Evolutionary conservation across 2,113 vertebrate genomes (phyloP).

Genomic region (Grantiella picta): DNA sequence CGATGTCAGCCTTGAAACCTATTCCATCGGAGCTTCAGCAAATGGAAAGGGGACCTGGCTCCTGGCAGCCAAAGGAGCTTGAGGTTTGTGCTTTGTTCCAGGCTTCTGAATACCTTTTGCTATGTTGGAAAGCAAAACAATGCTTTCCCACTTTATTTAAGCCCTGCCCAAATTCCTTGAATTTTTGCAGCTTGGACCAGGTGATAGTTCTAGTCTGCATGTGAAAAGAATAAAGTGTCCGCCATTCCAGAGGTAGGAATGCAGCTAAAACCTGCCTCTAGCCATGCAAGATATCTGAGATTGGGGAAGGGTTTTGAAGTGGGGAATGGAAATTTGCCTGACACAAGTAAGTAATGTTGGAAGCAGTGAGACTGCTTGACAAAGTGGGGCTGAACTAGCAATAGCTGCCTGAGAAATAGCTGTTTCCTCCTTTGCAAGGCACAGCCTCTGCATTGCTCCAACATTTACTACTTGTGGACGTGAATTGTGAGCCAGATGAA

Average conservation of each 20-base stretch:
- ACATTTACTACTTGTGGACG: neutral
- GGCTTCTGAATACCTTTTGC: neutral
- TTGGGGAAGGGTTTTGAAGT: neutral
- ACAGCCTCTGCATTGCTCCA: neutral
- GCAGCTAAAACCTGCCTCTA: neutral
- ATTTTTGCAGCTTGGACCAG: slow-evolving; percentile 26
- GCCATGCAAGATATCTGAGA: neutral
- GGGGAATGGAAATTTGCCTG: neutral
- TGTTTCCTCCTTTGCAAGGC: neutral
- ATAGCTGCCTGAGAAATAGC: neutral
- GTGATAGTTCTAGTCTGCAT: slow-evolving; percentile 39
- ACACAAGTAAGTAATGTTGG: neutral
- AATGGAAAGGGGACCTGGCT: neutral
- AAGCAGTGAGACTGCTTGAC: neutral
- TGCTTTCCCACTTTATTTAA: neutral
- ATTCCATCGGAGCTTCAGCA: neutral
- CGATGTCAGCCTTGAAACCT: neutral
- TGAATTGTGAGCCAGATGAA: neutral
- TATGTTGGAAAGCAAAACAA: neutral
- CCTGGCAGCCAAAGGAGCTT: neutral
- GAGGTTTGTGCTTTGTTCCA: neutral
- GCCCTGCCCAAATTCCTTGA: slow-evolving; percentile 36
- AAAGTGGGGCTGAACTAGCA: neutral
- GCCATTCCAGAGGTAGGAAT: neutral
- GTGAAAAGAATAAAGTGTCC: neutral